phyloP scores from a whole-genome alignment of 2,113 vertebrate species.

The Lampris megalopsis region DNA sequence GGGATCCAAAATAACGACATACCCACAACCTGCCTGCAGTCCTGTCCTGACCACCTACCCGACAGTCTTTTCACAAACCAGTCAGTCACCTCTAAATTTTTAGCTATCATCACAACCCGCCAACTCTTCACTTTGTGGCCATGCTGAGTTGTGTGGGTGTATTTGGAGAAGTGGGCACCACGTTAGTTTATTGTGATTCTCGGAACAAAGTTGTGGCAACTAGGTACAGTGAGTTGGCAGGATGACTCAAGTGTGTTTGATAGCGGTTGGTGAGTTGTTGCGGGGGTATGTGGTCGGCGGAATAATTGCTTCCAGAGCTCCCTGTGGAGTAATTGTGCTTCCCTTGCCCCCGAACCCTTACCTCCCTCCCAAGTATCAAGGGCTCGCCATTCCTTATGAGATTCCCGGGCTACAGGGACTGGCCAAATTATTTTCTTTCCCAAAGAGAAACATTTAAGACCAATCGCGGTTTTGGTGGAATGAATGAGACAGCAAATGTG shows the following conservation, averaged over 20 bases:
- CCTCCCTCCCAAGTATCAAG: constrained; percentile 64
- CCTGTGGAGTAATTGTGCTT: constrained; percentile 73
- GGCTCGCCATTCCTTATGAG: constrained; percentile 50
- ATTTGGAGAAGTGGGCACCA: constrained; percentile 1
- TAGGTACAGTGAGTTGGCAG: constrained; percentile 65
- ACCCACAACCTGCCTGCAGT: background rate
- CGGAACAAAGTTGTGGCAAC: constrained; percentile 50
- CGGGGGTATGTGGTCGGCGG: constrained; percentile 61
- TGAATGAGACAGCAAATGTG: constrained; percentile 1
- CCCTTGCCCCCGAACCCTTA: constrained; percentile 52
- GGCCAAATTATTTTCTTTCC: constrained; percentile 52
- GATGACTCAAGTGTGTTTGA: constrained; percentile 49
- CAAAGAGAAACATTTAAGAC: constrained; percentile 40
- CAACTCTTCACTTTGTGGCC: constrained; percentile 56
- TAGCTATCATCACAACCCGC: constrained; percentile 45
- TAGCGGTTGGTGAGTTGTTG: constrained; percentile 59
- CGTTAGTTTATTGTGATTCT: constrained; percentile 61
- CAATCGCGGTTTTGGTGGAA: constrained; percentile 40
- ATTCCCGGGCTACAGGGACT: constrained; percentile 43
- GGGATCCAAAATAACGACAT: background rate
- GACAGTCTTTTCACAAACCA: constrained; percentile 19
- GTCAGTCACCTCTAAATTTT: background rate
- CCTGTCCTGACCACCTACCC: background rate
- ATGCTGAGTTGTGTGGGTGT: constrained; percentile 43
- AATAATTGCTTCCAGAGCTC: constrained; percentile 83